A percentile compares a stretch with the other conserved stretches of the same genome.
phyloP scores from a whole-genome alignment of 2,888 invertebrate genomes.

The Keiferia lycopersicella region DNA sequence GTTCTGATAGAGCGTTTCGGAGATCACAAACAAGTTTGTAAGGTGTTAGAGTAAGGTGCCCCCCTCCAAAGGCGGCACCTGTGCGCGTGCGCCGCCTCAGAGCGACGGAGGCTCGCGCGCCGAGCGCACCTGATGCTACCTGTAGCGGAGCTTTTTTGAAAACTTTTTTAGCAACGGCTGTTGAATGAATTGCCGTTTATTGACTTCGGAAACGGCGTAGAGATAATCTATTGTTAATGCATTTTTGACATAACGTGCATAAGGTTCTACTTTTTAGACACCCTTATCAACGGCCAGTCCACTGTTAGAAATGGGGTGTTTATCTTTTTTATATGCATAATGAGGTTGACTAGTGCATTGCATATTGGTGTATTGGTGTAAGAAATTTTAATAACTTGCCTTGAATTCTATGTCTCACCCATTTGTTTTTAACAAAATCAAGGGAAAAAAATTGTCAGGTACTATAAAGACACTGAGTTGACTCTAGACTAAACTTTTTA shows the following conservation, averaged over 20 bases:
- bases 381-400: no score
- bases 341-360: no score
- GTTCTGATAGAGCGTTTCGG: background rate
- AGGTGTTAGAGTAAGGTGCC: constrained; percentile 75
- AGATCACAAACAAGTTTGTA: constrained; percentile 57
- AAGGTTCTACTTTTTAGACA: background rate
- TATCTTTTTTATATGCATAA: no score
- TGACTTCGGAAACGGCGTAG: background rate
- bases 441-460: no score
- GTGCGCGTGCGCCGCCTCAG: constrained; percentile 74
- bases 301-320: no score
- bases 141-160: constrained; percentile 50
- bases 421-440: no score
- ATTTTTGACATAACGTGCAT: background rate
- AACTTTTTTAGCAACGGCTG: constrained; percentile 38
- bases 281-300: no score
- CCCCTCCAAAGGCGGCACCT: constrained; percentile 81
- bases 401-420: no score
- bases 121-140: constrained; percentile 69
- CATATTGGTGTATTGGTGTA: no score
- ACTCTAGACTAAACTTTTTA: no score
- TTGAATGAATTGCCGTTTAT: constrained; percentile 29
- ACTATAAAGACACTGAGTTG: no score
- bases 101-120: constrained; percentile 61
- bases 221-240: background rate